Conservation (phyloP, 2,797 vertebrate genomes). For the Anomalospiza imberbis region DNA sequence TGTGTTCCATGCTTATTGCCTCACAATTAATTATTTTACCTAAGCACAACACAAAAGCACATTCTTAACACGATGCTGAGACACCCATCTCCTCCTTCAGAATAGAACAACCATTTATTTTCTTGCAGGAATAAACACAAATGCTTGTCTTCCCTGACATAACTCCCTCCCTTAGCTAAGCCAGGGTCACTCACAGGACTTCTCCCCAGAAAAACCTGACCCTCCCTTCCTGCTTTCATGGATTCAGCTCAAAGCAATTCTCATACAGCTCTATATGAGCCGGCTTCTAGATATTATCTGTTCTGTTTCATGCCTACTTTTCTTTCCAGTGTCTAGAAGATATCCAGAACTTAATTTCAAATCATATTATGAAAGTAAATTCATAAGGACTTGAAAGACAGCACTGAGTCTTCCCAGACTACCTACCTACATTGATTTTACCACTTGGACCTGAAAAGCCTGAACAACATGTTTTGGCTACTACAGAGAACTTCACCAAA, state of each 20-base stretch:
- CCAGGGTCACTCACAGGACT: not conserved
- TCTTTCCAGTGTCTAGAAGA: not conserved
- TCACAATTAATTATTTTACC: not conserved
- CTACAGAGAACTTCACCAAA: conserved; percentile 27
- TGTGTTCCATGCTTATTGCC: not conserved
- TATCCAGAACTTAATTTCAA: not conserved
- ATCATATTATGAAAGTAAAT: not conserved
- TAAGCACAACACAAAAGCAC: not conserved
- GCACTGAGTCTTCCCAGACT: not conserved
- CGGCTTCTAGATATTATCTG: not conserved
- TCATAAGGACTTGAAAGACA: not conserved
- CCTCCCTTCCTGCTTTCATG: not conserved
- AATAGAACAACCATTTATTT: not conserved
- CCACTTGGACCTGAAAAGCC: conserved; percentile 24
- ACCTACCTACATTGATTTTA: not conserved
- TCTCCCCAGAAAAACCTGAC: not conserved
- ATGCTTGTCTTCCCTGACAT: not conserved
- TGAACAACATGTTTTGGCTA: conserved; percentile 18
- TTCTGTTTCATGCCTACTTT: not conserved
- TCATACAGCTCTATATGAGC: not conserved
- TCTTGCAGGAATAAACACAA: not conserved
- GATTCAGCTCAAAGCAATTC: not conserved
- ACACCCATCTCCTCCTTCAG: not conserved
- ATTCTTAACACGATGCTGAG: not conserved
- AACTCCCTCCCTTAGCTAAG: not conserved